Conservation (phyloP, 1,140 invertebrate genomes). For the Drosophila lowei region DNA sequence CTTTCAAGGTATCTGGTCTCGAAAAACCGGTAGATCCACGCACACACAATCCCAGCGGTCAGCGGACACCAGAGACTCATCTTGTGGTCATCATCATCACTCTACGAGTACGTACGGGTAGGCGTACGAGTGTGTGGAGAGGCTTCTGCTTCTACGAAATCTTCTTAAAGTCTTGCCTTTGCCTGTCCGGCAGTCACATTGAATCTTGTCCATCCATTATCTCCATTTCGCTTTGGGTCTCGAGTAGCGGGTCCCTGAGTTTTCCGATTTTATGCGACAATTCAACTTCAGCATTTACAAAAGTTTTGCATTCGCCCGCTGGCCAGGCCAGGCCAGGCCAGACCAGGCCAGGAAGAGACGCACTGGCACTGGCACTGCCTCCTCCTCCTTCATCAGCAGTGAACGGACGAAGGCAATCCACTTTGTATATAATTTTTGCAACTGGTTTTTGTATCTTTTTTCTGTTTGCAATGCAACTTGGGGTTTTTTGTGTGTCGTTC, state of each 20-base stretch:
- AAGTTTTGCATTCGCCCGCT: constrained; percentile 26
- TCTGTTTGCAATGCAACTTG: constrained; percentile 43
- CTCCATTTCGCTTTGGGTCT: neutral
- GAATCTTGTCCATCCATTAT: neutral
- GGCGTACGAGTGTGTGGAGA: constrained; percentile 9
- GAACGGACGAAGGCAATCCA: constrained; percentile 55
- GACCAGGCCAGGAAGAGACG: constrained; percentile 53
- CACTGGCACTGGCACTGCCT: constrained; percentile 1
- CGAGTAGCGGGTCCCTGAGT: neutral
- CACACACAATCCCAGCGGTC: constrained; percentile 4
- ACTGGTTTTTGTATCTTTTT: constrained; percentile 69
- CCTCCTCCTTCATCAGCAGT: constrained; percentile 1
- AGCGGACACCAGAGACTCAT: neutral
- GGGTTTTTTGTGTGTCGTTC: constrained; percentile 15
- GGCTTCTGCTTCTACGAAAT: constrained; percentile 43
- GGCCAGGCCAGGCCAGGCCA: constrained; percentile 43
- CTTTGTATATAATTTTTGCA: constrained; percentile 38
- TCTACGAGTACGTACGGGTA: too few relatives aligned
- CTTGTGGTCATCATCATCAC: neutral
- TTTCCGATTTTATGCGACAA: constrained; percentile 45
- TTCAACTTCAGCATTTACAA: constrained; percentile 69
- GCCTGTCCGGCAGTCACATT: constrained; percentile 15
- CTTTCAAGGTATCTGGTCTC: constrained; percentile 55
- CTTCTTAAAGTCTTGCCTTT: constrained; percentile 38
- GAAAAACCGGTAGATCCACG: constrained; percentile 60